These are phyloP conservation scores for Minunthozetes semirufus DNA, from an alignment of 2,888 invertebrate species.

Conservation along the genomic window DNA sequence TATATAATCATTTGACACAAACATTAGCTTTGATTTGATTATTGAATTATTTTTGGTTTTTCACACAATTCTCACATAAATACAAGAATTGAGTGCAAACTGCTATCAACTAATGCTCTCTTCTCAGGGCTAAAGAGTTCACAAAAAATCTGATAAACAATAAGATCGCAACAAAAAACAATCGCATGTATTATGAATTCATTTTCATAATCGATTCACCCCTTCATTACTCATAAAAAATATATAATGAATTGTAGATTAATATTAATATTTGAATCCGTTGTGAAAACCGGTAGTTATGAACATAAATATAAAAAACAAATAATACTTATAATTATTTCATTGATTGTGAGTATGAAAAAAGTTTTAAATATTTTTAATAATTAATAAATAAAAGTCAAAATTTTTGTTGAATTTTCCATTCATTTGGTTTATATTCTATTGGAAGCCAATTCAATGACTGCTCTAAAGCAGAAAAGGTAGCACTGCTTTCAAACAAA, in stretches of 20 bases:
- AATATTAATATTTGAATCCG: neutral
- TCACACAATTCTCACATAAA: neutral
- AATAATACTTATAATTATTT: neutral
- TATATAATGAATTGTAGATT: neutral
- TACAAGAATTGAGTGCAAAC: neutral
- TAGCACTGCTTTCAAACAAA: no score
- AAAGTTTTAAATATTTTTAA: conserved; percentile 13
- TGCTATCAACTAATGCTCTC: neutral
- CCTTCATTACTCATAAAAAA: neutral
- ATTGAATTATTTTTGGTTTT: neutral
- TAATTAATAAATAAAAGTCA: neutral
- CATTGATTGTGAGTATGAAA: neutral
- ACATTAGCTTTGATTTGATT: neutral
- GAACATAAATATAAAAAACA: neutral
- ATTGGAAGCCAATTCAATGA: no score
- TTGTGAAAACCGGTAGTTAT: conserved; percentile 24
- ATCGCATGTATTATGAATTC: neutral
- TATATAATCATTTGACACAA: conserved; percentile 19
- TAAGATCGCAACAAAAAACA: neutral
- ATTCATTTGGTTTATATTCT: no score
- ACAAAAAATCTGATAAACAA: neutral
- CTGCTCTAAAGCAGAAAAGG: no score
- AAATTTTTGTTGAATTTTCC: no score
- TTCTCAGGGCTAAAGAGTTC: neutral
- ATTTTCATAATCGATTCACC: neutral